phyloP scores from a whole-genome alignment of 1,140 invertebrate species.

The Zeugodacus cucurbitae region DNA sequence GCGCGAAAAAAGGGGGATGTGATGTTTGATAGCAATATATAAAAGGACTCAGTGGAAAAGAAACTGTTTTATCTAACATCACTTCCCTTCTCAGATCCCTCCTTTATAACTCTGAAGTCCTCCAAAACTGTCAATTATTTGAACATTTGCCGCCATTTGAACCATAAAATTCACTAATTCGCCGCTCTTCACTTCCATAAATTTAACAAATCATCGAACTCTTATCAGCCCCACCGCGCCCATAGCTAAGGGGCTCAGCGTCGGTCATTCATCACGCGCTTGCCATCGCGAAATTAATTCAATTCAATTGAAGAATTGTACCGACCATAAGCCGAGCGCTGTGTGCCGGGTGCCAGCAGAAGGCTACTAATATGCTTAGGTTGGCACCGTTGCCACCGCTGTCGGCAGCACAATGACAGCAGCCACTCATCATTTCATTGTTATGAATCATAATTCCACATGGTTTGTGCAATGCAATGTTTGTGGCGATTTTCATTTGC shows the following conservation, averaged over 20 bases:
- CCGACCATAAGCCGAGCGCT: not conserved
- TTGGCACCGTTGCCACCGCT: not conserved
- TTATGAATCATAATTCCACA: slow-evolving; percentile 29
- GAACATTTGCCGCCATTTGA: no score
- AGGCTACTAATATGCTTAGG: not conserved
- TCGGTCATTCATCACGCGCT: slow-evolving; percentile 16
- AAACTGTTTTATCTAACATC: no score
- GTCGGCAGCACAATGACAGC: not conserved
- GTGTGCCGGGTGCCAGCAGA: not conserved
- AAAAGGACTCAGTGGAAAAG: no score
- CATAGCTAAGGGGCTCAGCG: not conserved
- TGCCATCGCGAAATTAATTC: slow-evolving; percentile 22
- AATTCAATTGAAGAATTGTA: slow-evolving; percentile 17
- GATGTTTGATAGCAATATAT: no score
- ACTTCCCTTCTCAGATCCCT: no score
- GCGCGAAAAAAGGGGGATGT: no score
- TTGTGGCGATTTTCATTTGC: slow-evolving; percentile 7
- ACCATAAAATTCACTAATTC: no score
- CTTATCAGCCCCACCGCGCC: not conserved
- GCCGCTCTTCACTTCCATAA: no score
- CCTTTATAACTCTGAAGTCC: no score
- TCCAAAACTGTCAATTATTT: no score
- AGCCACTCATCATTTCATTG: not conserved
- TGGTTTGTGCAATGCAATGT: not conserved
- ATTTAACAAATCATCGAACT: not conserved